phyloP scores from a whole-genome alignment of 2,888 invertebrate species.

The Leistus spinibarbis region DNA sequence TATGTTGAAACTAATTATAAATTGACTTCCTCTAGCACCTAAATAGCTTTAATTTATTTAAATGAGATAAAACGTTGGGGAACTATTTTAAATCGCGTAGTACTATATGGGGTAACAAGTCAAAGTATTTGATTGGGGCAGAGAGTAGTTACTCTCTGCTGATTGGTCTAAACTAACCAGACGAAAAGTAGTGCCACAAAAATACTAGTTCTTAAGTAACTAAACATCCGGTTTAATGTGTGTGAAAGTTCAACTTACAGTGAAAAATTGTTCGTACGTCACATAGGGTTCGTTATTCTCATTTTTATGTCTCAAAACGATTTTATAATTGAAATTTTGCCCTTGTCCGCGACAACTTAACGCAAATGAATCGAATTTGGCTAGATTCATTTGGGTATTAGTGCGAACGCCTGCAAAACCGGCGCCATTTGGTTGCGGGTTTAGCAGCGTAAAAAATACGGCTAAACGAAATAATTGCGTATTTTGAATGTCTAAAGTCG shows the following conservation, averaged over 20 bases:
- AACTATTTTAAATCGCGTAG: too few species aligned
- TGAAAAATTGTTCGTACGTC: conserved; percentile 65
- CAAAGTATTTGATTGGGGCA: too few species aligned
- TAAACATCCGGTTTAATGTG: too few species aligned
- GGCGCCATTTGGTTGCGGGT: conserved; percentile 71
- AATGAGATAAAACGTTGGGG: too few species aligned
- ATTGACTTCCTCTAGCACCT: too few species aligned
- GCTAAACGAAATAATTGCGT: conserved; percentile 66
- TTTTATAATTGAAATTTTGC: conserved; percentile 64
- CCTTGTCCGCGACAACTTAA: conserved; percentile 66
- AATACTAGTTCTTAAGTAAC: too few species aligned
- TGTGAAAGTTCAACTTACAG: conserved; percentile 44
- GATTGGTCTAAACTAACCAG: too few species aligned
- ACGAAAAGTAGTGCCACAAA: too few species aligned
- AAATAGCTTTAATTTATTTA: too few species aligned
- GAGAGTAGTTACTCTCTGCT: too few species aligned
- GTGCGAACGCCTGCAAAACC: conserved; percentile 69
- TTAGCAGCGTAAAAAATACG: conserved; percentile 67
- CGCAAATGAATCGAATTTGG: conserved; percentile 59
- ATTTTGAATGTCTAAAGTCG: conserved; percentile 63
- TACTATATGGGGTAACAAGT: too few species aligned
- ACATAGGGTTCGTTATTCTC: conserved; percentile 63
- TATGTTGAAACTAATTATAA: conserved; percentile 47
- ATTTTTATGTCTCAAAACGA: conserved; percentile 65
- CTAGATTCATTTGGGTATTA: conserved; percentile 60